Evolutionary conservation across 2,888 invertebrate species (phyloP), one percentile per base, ranked within the genome.

Genomic region (Trisateles emortualis): DNA sequence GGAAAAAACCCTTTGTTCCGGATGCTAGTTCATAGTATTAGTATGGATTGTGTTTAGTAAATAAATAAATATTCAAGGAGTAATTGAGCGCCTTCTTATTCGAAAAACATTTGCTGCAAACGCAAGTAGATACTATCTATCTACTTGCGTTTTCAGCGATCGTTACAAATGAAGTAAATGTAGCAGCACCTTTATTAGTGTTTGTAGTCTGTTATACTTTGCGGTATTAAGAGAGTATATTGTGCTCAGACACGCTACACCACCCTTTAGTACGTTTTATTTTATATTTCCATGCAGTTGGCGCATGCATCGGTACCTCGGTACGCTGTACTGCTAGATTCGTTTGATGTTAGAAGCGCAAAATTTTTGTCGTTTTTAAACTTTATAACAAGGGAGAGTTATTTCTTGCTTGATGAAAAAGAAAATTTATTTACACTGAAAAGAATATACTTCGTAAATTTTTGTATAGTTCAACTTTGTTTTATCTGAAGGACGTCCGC

Each of bases 161-260:
- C 36, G 36, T 38, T 11, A 19, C 4, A n/a, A 35, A 2, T 14
- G 36, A 19, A 35, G 19, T 3, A 19, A 35, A 38, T 38, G 19
- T 38, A 19, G n/a, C 0, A 6, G 19, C 1, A 19, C 19, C 36
- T 38, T 38, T 38, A 19, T 2, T n/a, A 16, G 4, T 38, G 19
- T 38, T 38, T 38, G 36, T 1, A 35, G 35, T 16, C 16, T n/a
- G n/a, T n/a, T n/a, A 35, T 16, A 35, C 16, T 35, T 9, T 16
- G 35, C 11, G 19, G 19, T 38, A 38, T 19, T n/a, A n/a, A 3
- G 6, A 38, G n/a, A 3, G 3, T 38, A 19, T 38, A 38, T 38
- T 38, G 36, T 11, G 19, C 36, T 38, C 19, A 38, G 10, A 38
- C 36, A 38, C 36, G 36, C 36, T 38, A 38, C 3, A 19, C 36